These are phyloP conservation scores for Mantis religiosa DNA, from an alignment of 2,888 invertebrate species.

Conservation along the genomic window DNA sequence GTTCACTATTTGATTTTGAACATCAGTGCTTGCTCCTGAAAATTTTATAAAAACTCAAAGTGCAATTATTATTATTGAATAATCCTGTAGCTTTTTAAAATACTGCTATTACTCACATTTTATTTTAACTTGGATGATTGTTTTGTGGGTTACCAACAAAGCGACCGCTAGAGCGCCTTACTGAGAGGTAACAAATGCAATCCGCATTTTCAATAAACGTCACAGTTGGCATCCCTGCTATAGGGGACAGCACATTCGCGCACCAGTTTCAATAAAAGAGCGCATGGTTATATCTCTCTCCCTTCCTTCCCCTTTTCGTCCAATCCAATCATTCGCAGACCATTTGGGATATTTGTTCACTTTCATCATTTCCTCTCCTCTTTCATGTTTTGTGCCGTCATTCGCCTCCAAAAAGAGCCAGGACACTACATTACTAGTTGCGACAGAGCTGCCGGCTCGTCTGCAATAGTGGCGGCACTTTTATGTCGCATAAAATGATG, in stretches of 20 bases:
- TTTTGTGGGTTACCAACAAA: background rate
- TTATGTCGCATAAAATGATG: too few species aligned
- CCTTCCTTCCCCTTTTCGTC: background rate
- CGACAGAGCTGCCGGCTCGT: background rate
- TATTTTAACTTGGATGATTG: background rate
- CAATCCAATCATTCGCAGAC: background rate
- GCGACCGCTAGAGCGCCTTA: background rate
- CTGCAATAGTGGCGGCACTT: too few species aligned
- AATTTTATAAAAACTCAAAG: background rate
- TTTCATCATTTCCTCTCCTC: background rate
- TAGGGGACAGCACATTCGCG: background rate
- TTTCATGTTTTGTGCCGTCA: background rate
- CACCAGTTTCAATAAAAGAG: background rate
- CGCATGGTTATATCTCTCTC: background rate
- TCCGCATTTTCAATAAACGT: background rate
- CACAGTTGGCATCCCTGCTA: background rate
- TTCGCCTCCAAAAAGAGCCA: background rate
- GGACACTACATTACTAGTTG: background rate
- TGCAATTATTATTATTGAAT: background rate
- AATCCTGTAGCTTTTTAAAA: background rate
- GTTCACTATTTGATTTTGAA: too few species aligned
- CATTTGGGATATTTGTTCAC: background rate
- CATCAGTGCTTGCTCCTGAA: too few species aligned
- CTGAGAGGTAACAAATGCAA: background rate
- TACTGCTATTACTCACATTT: background rate